Conservation (phyloP, 1,140 invertebrate genomes). For the Euglossa dilemma region DNA sequence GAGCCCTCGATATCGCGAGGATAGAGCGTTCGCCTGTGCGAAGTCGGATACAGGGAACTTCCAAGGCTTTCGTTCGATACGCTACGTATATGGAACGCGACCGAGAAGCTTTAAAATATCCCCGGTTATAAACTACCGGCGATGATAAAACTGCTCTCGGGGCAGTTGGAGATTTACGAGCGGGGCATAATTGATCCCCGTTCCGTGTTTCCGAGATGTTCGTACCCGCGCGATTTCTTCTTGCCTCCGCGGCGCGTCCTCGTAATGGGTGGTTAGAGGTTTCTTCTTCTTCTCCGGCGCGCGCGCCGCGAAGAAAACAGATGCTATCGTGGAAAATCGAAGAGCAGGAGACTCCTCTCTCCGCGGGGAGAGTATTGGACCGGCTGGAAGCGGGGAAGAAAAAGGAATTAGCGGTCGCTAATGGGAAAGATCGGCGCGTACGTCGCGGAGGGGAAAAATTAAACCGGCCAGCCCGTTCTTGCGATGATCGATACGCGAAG, state of each 20-base stretch:
- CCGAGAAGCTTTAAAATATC: conserved; percentile 9
- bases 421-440: too few relatives aligned
- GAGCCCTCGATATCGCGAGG: not conserved
- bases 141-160: conserved; percentile 10
- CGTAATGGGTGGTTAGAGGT: not conserved
- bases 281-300: too few relatives aligned
- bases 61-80: conserved; percentile 16
- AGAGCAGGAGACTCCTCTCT: too few relatives aligned
- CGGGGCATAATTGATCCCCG: conserved; percentile 13
- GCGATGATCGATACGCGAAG: too few relatives aligned
- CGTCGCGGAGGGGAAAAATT: too few relatives aligned
- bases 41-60: conserved; percentile 8
- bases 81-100: conserved; percentile 19
- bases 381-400: too few relatives aligned
- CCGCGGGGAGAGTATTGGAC: too few relatives aligned
- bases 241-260: not conserved
- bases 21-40: not conserved
- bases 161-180: conserved; percentile 5
- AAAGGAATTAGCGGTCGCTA: too few relatives aligned
- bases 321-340: too few relatives aligned
- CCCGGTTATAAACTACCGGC: conserved; percentile 1
- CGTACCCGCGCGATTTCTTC: not conserved
- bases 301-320: not conserved
- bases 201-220: not conserved
- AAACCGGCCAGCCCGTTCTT: too few relatives aligned